Conservation (phyloP, 2,888 invertebrate species). For the Heterodera filipjevi region DNA sequence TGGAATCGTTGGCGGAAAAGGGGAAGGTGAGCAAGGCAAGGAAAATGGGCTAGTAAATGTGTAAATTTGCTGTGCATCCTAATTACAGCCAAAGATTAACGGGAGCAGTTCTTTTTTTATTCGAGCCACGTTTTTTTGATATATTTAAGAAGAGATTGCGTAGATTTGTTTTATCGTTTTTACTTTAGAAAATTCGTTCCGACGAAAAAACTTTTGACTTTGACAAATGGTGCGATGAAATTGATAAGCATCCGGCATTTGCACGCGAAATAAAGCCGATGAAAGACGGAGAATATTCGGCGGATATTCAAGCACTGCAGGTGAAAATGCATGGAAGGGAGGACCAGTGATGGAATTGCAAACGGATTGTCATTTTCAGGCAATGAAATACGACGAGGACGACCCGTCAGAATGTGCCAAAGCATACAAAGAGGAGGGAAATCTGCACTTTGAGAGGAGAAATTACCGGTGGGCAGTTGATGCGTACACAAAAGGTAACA, state of each 20-base stretch:
- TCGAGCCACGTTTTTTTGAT: no score
- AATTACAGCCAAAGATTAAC: no score
- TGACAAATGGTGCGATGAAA: slow-evolving; percentile 60
- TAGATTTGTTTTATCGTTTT: neutral
- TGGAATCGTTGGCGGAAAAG: slow-evolving; percentile 59
- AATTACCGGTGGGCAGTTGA: slow-evolving; percentile 85
- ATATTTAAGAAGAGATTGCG: no score
- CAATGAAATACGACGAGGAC: slow-evolving; percentile 80
- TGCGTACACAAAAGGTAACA: slow-evolving; percentile 78
- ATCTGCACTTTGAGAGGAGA: slow-evolving; percentile 89
- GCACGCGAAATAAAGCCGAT: slow-evolving; percentile 51
- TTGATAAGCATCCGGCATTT: slow-evolving; percentile 63
- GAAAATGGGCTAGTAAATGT: no score
- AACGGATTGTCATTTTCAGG: slow-evolving; percentile 72
- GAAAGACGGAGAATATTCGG: slow-evolving; percentile 53
- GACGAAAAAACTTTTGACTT: slow-evolving; percentile 56
- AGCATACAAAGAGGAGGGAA: slow-evolving; percentile 92
- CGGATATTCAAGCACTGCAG: slow-evolving; percentile 71
- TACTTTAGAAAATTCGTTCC: neutral
- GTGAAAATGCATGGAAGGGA: slow-evolving; percentile 61
- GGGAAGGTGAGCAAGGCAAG: slow-evolving; percentile 13
- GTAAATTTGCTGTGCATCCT: no score
- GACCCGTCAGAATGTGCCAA: slow-evolving; percentile 75
- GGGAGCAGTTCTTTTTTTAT: slow-evolving; percentile 12
- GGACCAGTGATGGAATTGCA: neutral